A percentile compares a stretch with the other conserved stretches of the same genome.
Conservation (phyloP, 53 echinoderm and acorn worm species). For the Arbacia lixula region DNA sequence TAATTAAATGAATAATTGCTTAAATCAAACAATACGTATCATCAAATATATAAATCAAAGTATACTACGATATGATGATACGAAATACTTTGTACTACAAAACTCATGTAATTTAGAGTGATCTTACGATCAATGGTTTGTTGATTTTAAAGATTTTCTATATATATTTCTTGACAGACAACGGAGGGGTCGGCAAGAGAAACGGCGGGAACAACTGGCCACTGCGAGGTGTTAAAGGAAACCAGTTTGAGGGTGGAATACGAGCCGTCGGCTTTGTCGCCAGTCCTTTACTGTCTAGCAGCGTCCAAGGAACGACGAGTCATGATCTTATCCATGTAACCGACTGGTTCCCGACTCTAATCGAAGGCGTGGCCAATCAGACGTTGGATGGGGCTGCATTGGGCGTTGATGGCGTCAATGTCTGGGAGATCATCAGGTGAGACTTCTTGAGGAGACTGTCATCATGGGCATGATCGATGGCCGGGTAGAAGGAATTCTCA, state of each 20-base stretch:
- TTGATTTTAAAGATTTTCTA: no score
- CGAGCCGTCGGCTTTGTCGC: conserved; percentile 81
- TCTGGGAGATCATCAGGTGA: conserved; percentile 81
- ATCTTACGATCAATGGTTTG: no score
- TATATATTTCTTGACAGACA: conserved; percentile 69
- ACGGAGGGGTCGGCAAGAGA: conserved; percentile 69
- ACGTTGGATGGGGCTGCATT: conserved; percentile 28
- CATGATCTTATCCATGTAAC: conserved; percentile 82
- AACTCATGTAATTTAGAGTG: no score
- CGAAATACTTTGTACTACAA: no score
- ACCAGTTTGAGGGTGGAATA: conserved; percentile 90
- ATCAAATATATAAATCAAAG: no score
- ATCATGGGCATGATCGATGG: no score
- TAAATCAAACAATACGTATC: no score
- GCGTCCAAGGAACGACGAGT: conserved; percentile 66
- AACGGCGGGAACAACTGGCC: conserved; percentile 94
- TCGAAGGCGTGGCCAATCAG: conserved; percentile 76
- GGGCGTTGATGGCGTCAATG: conserved; percentile 80
- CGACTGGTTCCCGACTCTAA: conserved; percentile 97
- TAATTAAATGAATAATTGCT: no score
- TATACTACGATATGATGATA: no score
- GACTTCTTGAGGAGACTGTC: no score
- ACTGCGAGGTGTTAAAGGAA: conserved; percentile 76
- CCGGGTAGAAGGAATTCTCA: no score
- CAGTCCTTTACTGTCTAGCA: conserved; percentile 71